Conservation (phyloP, 2,797 vertebrate genomes). For the Glossophaga mutica region DNA sequence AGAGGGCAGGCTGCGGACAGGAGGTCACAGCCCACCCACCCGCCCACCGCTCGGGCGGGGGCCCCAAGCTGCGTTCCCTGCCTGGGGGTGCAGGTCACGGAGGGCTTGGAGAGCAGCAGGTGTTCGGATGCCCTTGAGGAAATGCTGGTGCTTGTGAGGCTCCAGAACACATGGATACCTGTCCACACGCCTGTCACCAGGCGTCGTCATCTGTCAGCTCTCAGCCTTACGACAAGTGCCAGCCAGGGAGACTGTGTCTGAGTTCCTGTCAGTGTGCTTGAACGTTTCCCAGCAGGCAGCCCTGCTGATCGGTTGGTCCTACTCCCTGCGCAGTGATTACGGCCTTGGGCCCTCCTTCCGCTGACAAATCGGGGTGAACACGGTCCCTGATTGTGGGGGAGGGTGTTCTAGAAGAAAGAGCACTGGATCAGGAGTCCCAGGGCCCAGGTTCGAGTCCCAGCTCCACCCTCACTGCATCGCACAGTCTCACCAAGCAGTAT, state of each 20-base stretch:
- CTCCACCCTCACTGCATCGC: neutral
- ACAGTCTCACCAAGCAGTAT: neutral
- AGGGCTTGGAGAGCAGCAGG: too few relatives aligned
- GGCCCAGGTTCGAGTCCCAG: neutral
- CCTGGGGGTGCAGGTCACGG: too few relatives aligned
- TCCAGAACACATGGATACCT: neutral
- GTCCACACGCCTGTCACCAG: neutral
- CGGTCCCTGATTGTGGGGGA: neutral
- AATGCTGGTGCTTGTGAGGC: neutral
- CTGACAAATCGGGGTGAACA: neutral
- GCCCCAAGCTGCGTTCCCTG: neutral
- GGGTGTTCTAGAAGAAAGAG: neutral
- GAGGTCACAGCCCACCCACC: too few relatives aligned
- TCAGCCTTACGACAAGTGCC: neutral
- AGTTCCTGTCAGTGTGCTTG: neutral
- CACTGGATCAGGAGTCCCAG: neutral
- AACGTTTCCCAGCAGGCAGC: slow-evolving; percentile 14
- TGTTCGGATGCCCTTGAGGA: neutral
- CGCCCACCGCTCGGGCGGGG: neutral
- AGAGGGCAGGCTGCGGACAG: neutral
- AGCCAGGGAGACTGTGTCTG: neutral
- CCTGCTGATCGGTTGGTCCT: neutral
- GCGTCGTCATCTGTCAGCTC: neutral
- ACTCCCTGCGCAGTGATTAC: neutral
- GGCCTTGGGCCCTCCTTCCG: neutral